Evolutionary conservation across 2,797 vertebrate species (phyloP).

Genomic region (Clamator glandarius): DNA sequence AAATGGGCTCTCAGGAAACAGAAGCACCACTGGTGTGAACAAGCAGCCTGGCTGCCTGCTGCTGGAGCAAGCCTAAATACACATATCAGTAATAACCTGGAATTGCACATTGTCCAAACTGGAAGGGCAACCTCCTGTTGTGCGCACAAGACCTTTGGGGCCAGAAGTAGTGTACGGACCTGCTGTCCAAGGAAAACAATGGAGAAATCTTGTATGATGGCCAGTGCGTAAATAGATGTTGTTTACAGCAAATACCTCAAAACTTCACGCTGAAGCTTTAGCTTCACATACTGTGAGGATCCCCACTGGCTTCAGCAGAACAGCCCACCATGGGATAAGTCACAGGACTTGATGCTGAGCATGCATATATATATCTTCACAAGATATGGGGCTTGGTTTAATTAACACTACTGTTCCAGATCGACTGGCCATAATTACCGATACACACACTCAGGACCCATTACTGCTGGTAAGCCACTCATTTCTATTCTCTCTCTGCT

Average conservation of each 20-base stretch:
- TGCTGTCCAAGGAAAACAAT: not conserved
- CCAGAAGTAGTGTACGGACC: not conserved
- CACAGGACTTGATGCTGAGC: not conserved
- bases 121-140: not conserved
- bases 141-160: not conserved
- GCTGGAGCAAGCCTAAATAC: slow-evolving; percentile 13
- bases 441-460: not conserved
- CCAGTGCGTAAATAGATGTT: not conserved
- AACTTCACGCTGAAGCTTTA: not conserved
- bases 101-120: not conserved
- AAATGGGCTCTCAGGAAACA: not conserved
- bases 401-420: not conserved
- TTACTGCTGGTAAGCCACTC: not conserved
- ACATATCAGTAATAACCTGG: not conserved
- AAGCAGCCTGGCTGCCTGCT: not conserved
- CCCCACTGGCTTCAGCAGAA: not conserved
- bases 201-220: not conserved
- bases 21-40: not conserved
- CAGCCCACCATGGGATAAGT: not conserved
- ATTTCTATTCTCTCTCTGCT: not conserved
- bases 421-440: not conserved
- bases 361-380: not conserved
- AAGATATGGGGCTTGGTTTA: not conserved
- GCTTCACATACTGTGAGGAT: not conserved
- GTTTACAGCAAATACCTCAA: not conserved